These are phyloP conservation scores for Tinea trinotella DNA, from an alignment of 2,888 invertebrate species.

Conservation along the genomic window DNA sequence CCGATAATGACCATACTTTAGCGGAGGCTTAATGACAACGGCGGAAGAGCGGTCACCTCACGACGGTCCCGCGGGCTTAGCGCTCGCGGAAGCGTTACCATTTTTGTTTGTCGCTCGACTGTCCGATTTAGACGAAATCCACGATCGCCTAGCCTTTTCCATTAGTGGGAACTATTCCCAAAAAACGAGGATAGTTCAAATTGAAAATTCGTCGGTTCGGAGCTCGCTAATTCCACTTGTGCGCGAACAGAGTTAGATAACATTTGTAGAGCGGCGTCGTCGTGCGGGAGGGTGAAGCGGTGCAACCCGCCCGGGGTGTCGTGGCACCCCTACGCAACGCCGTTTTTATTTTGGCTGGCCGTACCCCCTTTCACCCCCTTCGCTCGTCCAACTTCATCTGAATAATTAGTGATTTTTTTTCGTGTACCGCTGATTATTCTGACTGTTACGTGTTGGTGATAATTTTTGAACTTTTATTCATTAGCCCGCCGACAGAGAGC, in stretches of 20 bases:
- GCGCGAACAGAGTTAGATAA: constrained; percentile 68
- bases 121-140: constrained; percentile 32
- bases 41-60: constrained; percentile 4
- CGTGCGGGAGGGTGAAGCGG: constrained; percentile 36
- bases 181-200: constrained; percentile 58
- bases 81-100: neutral
- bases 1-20: constrained; percentile 57
- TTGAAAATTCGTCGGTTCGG: constrained; percentile 62
- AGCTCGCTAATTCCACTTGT: constrained; percentile 51
- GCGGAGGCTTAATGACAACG: constrained; percentile 33
- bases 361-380: constrained; percentile 66
- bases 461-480: constrained; percentile 61
- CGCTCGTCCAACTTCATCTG: constrained; percentile 72
- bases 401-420: constrained; percentile 72
- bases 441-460: constrained; percentile 72
- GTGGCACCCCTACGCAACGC: constrained; percentile 70
- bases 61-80: neutral
- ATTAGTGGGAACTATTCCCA: constrained; percentile 57
- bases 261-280: constrained; percentile 56
- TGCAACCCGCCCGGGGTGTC: constrained; percentile 10
- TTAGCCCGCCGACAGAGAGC: constrained; percentile 30
- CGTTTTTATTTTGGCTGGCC: constrained; percentile 72
- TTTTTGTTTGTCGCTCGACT: constrained; percentile 18
- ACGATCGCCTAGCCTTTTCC: constrained; percentile 47
- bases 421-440: constrained; percentile 72